Conservation (phyloP, 1,140 invertebrate species). For the Protaetia brevitarsis region DNA sequence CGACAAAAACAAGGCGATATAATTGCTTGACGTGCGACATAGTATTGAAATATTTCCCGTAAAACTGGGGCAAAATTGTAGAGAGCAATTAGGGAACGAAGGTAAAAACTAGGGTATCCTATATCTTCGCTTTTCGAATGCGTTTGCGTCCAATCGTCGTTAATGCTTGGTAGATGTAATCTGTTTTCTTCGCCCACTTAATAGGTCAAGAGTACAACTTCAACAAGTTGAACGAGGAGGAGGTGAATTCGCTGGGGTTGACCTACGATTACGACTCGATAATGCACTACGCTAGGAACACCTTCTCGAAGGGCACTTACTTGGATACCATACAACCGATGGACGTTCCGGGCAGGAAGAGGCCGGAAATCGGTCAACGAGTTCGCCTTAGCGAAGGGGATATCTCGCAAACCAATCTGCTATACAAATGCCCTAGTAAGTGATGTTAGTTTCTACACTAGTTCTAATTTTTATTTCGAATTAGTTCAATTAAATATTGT, state of each 20-base stretch:
- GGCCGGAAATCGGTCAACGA: slow-evolving; percentile 93
- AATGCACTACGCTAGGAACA: slow-evolving; percentile 98
- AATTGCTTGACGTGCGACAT: too few species aligned
- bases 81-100: too few species aligned
- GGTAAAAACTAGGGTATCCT: too few species aligned
- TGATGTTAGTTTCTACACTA: too few species aligned
- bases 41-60: too few species aligned
- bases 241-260: slow-evolving; percentile 92
- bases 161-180: too few species aligned
- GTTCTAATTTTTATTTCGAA: too few species aligned
- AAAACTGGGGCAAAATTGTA: too few species aligned
- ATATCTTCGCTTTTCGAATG: too few species aligned
- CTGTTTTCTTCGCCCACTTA: not conserved
- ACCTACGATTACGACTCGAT: slow-evolving; percentile 97
- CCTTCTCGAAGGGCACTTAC: slow-evolving; percentile 94
- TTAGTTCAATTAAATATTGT: too few species aligned
- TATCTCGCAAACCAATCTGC: slow-evolving; percentile 92
- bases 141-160: too few species aligned
- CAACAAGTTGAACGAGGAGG: slow-evolving; percentile 91
- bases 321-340: slow-evolving; percentile 93
- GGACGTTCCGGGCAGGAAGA: slow-evolving; percentile 71
- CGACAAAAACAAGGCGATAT: too few species aligned
- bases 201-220: slow-evolving; percentile 98
- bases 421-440: slow-evolving; percentile 94
- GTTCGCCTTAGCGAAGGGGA: slow-evolving; percentile 89